These are phyloP conservation scores for Poeciliopsis infans DNA, from an alignment of 2,797 vertebrate genomes.

Conservation along the genomic window DNA sequence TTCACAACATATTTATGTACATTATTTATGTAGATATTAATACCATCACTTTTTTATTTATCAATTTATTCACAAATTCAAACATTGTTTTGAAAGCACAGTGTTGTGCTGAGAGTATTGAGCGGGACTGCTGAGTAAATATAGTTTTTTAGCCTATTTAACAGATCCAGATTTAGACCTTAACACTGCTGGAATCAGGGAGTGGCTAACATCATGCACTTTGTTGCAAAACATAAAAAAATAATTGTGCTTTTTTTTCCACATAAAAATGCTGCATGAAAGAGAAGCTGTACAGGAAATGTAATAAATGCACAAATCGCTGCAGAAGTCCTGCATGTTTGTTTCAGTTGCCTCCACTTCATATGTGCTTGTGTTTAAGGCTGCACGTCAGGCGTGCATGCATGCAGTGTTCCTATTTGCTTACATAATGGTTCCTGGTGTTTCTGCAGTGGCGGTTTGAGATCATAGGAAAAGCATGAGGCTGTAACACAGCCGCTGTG, in stretches of 20 bases:
- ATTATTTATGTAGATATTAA: too few species aligned
- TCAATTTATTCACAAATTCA: neutral
- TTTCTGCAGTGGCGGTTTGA: slow-evolving; percentile 73
- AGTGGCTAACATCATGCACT: slow-evolving; percentile 18
- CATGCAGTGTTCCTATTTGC: slow-evolving; percentile 37
- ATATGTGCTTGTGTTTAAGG: slow-evolving; percentile 14
- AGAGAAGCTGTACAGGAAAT: neutral
- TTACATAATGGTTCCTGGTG: slow-evolving; percentile 68
- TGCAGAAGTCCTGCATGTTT: slow-evolving; percentile 18
- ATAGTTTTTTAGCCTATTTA: neutral
- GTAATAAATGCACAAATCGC: neutral
- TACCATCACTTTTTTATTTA: neutral
- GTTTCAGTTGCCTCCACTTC: slow-evolving; percentile 1
- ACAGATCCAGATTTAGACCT: neutral
- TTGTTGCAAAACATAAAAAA: slow-evolving; percentile 4
- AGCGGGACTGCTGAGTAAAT: neutral
- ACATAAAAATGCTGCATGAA: neutral
- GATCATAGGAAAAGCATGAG: slow-evolving; percentile 80
- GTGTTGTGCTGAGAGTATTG: neutral
- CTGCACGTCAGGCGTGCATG: slow-evolving; percentile 27
- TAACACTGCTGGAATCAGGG: slow-evolving; percentile 42
- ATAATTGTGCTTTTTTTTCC: neutral
- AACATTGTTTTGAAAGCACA: neutral
- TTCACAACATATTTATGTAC: neutral
- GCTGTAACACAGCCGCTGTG: slow-evolving; percentile 54